A percentile compares a stretch with the other conserved stretches of the same genome.
Conservation (phyloP, 2,113 vertebrate species). For the Mastomys coucha region DNA sequence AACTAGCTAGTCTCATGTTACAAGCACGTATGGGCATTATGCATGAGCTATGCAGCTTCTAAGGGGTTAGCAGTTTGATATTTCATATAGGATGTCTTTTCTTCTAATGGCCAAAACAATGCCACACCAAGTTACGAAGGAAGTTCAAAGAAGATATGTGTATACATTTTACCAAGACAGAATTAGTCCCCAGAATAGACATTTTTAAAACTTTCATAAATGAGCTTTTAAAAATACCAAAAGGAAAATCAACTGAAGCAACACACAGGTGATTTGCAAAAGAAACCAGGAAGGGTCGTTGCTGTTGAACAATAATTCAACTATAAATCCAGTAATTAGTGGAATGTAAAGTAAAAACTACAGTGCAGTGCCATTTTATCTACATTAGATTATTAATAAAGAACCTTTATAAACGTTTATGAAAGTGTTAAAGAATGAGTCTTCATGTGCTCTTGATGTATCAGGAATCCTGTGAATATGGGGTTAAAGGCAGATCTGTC, state of each 20-base stretch:
- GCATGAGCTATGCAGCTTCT: background rate
- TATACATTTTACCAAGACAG: constrained; percentile 21
- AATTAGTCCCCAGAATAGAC: constrained; percentile 7
- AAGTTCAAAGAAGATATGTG: background rate
- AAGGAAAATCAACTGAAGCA: background rate
- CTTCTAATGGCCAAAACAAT: constrained; percentile 23
- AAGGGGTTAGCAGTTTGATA: background rate
- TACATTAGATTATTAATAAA: background rate
- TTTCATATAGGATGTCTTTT: constrained; percentile 16
- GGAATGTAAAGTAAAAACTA: constrained; percentile 48
- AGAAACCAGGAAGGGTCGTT: background rate
- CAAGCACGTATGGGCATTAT: background rate
- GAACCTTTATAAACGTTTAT: background rate
- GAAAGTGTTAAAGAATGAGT: background rate
- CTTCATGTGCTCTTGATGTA: background rate
- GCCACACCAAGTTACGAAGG: background rate
- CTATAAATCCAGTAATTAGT: constrained; percentile 41
- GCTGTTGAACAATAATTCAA: constrained; percentile 38
- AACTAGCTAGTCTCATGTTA: background rate
- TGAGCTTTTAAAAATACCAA: constrained; percentile 12
- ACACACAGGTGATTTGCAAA: background rate
- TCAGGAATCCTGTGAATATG: background rate
- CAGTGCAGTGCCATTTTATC: background rate
- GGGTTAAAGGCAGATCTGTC: background rate
- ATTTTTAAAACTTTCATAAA: constrained; percentile 1